phyloP scores from a whole-genome alignment of 2,797 vertebrate genomes.

The Philypnodon macrostomus region DNA sequence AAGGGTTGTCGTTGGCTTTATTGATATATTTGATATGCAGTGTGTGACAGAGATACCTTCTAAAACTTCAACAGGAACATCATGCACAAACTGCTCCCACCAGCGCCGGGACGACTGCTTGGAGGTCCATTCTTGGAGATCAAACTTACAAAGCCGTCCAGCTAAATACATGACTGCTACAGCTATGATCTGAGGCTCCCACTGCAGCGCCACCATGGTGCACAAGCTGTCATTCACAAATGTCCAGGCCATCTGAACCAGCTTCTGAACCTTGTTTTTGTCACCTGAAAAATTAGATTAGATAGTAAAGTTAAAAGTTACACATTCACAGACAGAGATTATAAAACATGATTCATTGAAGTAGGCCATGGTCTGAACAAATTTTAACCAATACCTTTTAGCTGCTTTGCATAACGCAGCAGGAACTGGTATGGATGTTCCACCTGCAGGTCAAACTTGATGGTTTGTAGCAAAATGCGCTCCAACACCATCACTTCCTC shows the following conservation, averaged over 20 bases:
- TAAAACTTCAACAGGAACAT: slow-evolving; percentile 89
- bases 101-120: slow-evolving; percentile 89
- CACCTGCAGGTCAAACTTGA: slow-evolving; percentile 92
- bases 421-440: slow-evolving; percentile 92
- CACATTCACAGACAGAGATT: no score
- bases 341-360: no score
- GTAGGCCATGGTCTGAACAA: no score
- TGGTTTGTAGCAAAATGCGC: slow-evolving; percentile 89
- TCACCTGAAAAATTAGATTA: slow-evolving; percentile 71
- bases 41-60: slow-evolving; percentile 77
- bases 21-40: not conserved
- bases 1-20: not conserved
- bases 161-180: slow-evolving; percentile 93
- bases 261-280: slow-evolving; percentile 90
- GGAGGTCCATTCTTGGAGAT: slow-evolving; percentile 92
- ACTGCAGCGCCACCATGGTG: slow-evolving; percentile 90
- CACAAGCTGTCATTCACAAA: slow-evolving; percentile 94
- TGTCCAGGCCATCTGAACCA: slow-evolving; percentile 91
- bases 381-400: slow-evolving; percentile 81
- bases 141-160: slow-evolving; percentile 89
- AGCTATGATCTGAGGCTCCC: slow-evolving; percentile 93
- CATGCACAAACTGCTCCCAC: slow-evolving; percentile 95
- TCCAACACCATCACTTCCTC: slow-evolving; percentile 94
- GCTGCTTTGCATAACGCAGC: slow-evolving; percentile 89
- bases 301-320: no score